Evolutionary conservation across 1,140 invertebrate genomes (phyloP).

Genomic region (Bombus balteatus): DNA sequence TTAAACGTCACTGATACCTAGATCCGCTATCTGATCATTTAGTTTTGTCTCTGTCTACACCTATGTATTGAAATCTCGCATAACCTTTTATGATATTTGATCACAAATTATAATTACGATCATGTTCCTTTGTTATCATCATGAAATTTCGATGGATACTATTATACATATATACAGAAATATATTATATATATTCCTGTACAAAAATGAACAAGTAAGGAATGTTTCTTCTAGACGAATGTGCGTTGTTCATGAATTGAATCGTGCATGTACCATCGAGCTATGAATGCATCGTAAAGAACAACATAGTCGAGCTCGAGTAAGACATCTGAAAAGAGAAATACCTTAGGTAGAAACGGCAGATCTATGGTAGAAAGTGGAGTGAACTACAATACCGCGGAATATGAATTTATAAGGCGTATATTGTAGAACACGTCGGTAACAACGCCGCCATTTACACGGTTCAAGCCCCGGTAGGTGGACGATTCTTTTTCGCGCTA

Average conservation of each 20-base stretch:
- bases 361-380: constrained; percentile 38
- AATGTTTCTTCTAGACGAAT: neutral
- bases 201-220: neutral
- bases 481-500: neutral
- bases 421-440: neutral
- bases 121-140: neutral
- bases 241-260: neutral
- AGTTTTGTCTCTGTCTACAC: no score
- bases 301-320: neutral
- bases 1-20: no score
- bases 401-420: constrained; percentile 15
- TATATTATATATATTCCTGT: no score
- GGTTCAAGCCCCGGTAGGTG: neutral
- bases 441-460: constrained; percentile 1
- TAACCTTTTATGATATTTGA: neutral
- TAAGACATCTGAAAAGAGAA: constrained; percentile 21
- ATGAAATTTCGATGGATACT: neutral
- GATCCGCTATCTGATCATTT: no score
- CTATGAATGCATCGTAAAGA: constrained; percentile 2
- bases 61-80: neutral
- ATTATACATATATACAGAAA: no score
- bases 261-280: neutral
- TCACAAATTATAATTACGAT: neutral
- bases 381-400: neutral
- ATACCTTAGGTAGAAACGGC: neutral